Conservation (phyloP, 2,888 invertebrate genomes). For the Netelia fuscicornis region DNA sequence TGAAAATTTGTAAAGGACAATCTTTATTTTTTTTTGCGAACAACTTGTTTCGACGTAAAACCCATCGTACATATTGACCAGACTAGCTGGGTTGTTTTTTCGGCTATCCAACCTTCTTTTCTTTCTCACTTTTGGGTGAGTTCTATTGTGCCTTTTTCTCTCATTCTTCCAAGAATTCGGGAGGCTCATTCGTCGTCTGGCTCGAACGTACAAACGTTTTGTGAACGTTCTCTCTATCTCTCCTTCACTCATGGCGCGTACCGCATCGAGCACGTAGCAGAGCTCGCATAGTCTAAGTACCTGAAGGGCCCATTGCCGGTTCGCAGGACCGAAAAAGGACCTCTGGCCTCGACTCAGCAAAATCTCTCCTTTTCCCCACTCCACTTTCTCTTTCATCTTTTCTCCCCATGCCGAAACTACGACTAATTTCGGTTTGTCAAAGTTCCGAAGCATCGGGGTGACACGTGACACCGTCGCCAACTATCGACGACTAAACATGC, state of each 20-base stretch:
- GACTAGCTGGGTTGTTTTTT: conserved; percentile 31
- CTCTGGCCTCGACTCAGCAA: conserved; percentile 55
- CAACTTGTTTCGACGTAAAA: conserved; percentile 30
- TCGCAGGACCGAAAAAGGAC: conserved; percentile 50
- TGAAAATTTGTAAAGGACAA: too few relatives aligned
- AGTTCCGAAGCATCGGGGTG: conserved; percentile 11
- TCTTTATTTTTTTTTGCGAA: conserved; percentile 7
- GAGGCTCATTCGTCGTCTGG: conserved; percentile 59
- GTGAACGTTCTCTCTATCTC: conserved; percentile 24
- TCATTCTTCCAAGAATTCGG: conserved; percentile 62
- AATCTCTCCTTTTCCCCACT: conserved; percentile 34
- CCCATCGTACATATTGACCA: background rate
- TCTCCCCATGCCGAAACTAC: conserved; percentile 51
- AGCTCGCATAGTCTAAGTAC: conserved; percentile 59
- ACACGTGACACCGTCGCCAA: conserved; percentile 55
- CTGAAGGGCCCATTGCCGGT: conserved; percentile 53
- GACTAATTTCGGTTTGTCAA: conserved; percentile 22
- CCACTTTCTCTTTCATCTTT: conserved; percentile 59
- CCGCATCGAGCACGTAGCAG: conserved; percentile 8
- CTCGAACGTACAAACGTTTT: conserved; percentile 51
- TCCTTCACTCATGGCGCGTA: background rate
- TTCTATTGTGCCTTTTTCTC: conserved; percentile 61
- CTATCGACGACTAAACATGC: conserved; percentile 42
- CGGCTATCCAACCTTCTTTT: conserved; percentile 27
- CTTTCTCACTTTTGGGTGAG: conserved; percentile 46